Evolutionary conservation across 2,888 invertebrate species (phyloP), one percentile per base, ranked within the genome.

Genomic region (Metellina segmentata): DNA sequence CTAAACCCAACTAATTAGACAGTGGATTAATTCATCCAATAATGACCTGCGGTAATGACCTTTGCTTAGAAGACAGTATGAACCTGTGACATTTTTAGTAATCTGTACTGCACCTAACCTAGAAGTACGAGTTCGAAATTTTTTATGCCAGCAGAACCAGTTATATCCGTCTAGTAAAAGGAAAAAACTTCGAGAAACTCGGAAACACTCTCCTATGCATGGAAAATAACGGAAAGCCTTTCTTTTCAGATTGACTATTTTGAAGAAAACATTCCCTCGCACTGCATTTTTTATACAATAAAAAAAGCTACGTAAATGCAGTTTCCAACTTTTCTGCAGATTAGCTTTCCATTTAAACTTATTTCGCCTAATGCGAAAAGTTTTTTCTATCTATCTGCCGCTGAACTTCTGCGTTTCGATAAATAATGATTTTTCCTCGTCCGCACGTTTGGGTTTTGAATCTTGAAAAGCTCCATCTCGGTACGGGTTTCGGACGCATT

Each of bases 341-440:
- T 82, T 71, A 71, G 51, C 72, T 72, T 71, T 72, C 51, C 49
- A 8, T 53, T 75, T 20, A 61, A 85, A 85, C n/a, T 71, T 82
- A 52, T 51, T 82, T 71, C 51, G 6, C 82, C 19, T 5, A 71
- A 49, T 5, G 19, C 11, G 7, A 6, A 85, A 71, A 72, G 7
- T 72, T 61, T 85, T 61, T n/a, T 52, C 75, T 52, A n/a, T 34
- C 48, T 51, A 49, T 49, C 34, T 34, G 34, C 34, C 34, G 11
- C 78, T 69, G 34, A 75, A 75, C 61, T 85, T 75, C 16, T 9
- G 8, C 51, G 34, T 34, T 34, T 34, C 34, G 49, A 20, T 72
- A 52, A 53, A 51, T 53, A n/a, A 20, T 49, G 34, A 61, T 11
- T 70, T 69, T 71, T 49, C 49, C 71, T 71, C 8, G 20, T 71